Conservation (phyloP, 2,888 invertebrate genomes). For the Hydropsyche betteni region DNA sequence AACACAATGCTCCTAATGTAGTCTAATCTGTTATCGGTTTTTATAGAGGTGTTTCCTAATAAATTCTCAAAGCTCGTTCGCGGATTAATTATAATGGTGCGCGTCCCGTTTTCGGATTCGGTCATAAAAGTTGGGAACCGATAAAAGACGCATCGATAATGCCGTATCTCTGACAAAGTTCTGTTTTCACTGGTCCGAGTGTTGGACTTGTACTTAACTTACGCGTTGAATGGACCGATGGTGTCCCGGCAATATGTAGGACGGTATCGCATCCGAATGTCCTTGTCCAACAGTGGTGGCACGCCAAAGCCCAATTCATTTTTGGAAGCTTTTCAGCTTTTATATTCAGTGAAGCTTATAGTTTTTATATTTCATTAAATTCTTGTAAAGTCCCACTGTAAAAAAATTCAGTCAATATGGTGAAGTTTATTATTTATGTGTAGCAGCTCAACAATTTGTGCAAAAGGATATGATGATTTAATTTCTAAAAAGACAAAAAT, state of each 20-base stretch:
- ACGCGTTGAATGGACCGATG: slow-evolving; percentile 38
- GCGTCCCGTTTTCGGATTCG: slow-evolving; percentile 36
- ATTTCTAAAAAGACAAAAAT: no score
- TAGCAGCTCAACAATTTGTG: no score
- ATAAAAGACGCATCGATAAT: slow-evolving; percentile 44
- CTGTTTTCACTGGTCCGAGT: slow-evolving; percentile 36
- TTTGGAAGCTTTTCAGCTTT: no score
- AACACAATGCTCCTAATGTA: no score
- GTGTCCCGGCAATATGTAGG: slow-evolving; percentile 42
- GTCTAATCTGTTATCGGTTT: background rate
- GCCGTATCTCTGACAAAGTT: slow-evolving; percentile 44
- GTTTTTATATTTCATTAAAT: no score
- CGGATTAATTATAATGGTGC: slow-evolving; percentile 29
- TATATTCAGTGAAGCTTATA: no score
- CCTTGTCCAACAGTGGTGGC: slow-evolving; percentile 40
- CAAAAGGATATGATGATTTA: no score
- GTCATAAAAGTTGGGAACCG: slow-evolving; percentile 34
- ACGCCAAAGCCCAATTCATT: background rate
- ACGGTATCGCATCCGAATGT: slow-evolving; percentile 46
- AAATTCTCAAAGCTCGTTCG: slow-evolving; percentile 24
- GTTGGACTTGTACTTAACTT: slow-evolving; percentile 39
- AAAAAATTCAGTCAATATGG: no score
- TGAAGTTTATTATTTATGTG: no score
- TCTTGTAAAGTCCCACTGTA: no score
- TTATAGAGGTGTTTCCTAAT: slow-evolving; percentile 12